Base-by-base conservation (phyloP, 2,113 vertebrate species). In the Alouatta palliata region DNA sequence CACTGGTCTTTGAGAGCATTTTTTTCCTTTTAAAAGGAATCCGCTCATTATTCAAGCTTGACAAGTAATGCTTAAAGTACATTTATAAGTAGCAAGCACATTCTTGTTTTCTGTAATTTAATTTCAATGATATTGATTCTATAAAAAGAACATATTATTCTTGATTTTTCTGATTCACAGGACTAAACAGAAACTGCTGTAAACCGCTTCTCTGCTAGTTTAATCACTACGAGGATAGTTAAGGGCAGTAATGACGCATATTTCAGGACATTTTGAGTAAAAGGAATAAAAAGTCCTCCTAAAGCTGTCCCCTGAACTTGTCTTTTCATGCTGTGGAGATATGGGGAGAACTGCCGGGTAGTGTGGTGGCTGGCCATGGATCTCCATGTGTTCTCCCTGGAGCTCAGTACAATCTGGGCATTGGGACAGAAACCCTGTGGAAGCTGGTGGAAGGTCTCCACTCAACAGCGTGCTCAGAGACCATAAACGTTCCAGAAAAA, bases 161-260 rank as follows among this genome's bases (percentile, higher is more conserved):
- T 91, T 97, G 40, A 71, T 91, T 95, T 96, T 73, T 90, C 90
- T 96, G 61, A 97, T 75, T 14, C 70, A 45, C 3, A n/a, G 47
- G 13, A 27, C 27, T 85, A 88, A 83, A 45, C 12, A 95, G 40
- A 83, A 95, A 91, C 64, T 64, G 52, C 79, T 76, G 20, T n/a
- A 71, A 94, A 66, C 37, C 64, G 8, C 54, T 6, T 14, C 25
- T 58, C 81, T 71, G 2, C 25, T 84, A 37, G 32, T 23, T 35
- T 87, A 86, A 66, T 75, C 35, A 52, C 86, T 43, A 25, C 52
- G 68, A 94, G 54, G 49, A 91, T 7, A n/a, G 75, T 43, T 58
- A 47, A 94, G 66, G 87, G 96, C 92, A 97, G 45, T 0, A 0
- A 71, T 93, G 89, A 94, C 82, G 91, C 64, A 47, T 84, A 27